Conservation (phyloP, 2,888 invertebrate species). For the Sinotaia quadrata region DNA sequence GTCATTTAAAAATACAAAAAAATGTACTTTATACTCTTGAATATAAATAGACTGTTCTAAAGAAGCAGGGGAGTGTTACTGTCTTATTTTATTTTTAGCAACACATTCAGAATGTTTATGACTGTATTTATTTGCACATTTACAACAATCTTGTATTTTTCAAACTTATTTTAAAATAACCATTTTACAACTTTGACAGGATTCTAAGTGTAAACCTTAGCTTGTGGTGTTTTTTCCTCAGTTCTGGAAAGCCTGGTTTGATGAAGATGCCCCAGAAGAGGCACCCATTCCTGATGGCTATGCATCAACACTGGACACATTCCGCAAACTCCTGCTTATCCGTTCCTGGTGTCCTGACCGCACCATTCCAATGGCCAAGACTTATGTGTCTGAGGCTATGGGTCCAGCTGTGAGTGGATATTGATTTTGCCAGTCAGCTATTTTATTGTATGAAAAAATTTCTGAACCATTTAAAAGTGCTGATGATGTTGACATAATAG, state of each 20-base stretch:
- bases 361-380: constrained; percentile 72
- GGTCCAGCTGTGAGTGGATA: constrained; percentile 62
- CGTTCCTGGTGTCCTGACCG: constrained; percentile 72
- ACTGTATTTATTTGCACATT: too few relatives aligned
- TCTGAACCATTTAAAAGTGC: too few relatives aligned
- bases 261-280: constrained; percentile 72
- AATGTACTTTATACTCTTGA: too few relatives aligned
- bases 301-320: constrained; percentile 66
- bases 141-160: too few relatives aligned
- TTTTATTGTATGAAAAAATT: neutral
- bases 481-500: too few relatives aligned
- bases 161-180: too few relatives aligned
- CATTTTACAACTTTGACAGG: neutral
- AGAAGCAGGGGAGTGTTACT: too few relatives aligned
- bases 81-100: too few relatives aligned
- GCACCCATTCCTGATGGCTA: constrained; percentile 71
- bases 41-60: too few relatives aligned
- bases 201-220: neutral
- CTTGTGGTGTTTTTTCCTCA: constrained; percentile 31
- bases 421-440: neutral
- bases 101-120: too few relatives aligned
- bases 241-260: constrained; percentile 73
- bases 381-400: constrained; percentile 71
- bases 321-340: constrained; percentile 70
- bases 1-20: too few relatives aligned